phyloP scores from a whole-genome alignment of 53 echinoderm and acorn worm genomes.

The Henricia sp. region DNA sequence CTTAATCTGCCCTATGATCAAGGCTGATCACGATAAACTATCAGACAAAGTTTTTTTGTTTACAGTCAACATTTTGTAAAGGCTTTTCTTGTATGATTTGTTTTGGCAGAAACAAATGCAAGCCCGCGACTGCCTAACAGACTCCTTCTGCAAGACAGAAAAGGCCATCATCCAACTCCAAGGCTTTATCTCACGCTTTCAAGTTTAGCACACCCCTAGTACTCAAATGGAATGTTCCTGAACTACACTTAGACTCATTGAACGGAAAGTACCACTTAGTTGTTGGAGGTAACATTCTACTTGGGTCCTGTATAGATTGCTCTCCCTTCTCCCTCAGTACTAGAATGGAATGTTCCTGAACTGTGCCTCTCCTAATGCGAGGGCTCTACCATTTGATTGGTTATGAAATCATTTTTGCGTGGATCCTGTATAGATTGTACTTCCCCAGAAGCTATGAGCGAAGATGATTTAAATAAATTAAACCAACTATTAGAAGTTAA shows the following conservation, averaged over 20 bases:
- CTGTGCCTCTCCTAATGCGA: neutral
- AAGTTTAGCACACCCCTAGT: constrained; percentile 61
- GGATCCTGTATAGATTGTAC: too few relatives aligned
- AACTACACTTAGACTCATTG: neutral
- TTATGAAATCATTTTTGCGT: too few relatives aligned
- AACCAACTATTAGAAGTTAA: too few relatives aligned
- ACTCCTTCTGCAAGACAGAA: constrained; percentile 79
- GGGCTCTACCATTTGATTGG: neutral
- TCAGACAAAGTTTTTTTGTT: too few relatives aligned
- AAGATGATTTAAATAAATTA: too few relatives aligned
- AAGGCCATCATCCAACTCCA: constrained; percentile 80
- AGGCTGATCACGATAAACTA: too few relatives aligned
- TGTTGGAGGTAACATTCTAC: too few relatives aligned
- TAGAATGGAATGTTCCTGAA: constrained; percentile 24
- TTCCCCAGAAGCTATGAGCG: too few relatives aligned
- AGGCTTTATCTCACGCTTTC: constrained; percentile 78
- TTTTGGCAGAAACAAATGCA: constrained; percentile 79
- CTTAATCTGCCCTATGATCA: too few relatives aligned
- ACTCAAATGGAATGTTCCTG: constrained; percentile 14
- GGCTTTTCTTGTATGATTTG: too few relatives aligned
- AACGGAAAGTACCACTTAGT: neutral
- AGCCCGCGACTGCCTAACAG: constrained; percentile 75
- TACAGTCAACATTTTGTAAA: too few relatives aligned
- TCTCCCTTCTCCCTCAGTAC: constrained; percentile 24
- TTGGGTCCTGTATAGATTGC: constrained; percentile 18